These are phyloP conservation scores for Procambarus clarkii DNA, from an alignment of 1,140 invertebrate genomes.

Conservation along the genomic window DNA sequence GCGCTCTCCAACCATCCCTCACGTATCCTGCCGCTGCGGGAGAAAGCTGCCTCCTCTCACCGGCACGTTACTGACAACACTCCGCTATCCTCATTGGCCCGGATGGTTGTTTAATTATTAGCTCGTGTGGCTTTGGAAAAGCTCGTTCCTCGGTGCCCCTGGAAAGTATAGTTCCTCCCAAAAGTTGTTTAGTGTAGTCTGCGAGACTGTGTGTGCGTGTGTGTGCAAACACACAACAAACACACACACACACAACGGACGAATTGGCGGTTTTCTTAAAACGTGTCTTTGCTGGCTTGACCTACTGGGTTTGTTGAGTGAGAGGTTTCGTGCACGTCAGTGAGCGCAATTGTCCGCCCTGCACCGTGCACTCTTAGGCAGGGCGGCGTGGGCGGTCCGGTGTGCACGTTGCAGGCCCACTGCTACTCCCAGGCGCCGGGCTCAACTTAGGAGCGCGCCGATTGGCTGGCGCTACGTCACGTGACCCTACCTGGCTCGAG, in stretches of 20 bases:
- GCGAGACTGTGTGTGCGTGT: not conserved
- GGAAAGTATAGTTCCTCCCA: not conserved
- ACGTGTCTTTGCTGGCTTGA: not conserved
- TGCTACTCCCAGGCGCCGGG: slow-evolving; percentile 65
- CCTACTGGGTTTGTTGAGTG: not conserved
- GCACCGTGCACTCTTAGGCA: slow-evolving; percentile 49
- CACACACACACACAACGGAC: too few relatives aligned
- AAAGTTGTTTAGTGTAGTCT: not conserved
- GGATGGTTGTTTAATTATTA: not conserved
- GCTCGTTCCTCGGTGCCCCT: too few relatives aligned
- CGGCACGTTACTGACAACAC: not conserved
- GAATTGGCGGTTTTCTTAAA: not conserved
- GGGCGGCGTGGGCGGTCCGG: slow-evolving; percentile 65
- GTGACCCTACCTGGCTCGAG: slow-evolving; percentile 69
- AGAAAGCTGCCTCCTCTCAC: not conserved
- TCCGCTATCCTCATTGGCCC: not conserved
- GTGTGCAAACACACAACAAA: too few relatives aligned
- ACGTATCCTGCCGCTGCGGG: not conserved
- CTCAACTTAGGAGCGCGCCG: slow-evolving; percentile 58
- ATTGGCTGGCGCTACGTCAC: slow-evolving; percentile 67
- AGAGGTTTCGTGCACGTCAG: not conserved
- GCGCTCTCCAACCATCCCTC: slow-evolving; percentile 45
- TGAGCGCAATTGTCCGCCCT: slow-evolving; percentile 1
- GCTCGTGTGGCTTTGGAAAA: too few relatives aligned
- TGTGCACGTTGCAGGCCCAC: slow-evolving; percentile 65